Conservation (phyloP, 2,888 invertebrate species). For the Agapostemon virescens region DNA sequence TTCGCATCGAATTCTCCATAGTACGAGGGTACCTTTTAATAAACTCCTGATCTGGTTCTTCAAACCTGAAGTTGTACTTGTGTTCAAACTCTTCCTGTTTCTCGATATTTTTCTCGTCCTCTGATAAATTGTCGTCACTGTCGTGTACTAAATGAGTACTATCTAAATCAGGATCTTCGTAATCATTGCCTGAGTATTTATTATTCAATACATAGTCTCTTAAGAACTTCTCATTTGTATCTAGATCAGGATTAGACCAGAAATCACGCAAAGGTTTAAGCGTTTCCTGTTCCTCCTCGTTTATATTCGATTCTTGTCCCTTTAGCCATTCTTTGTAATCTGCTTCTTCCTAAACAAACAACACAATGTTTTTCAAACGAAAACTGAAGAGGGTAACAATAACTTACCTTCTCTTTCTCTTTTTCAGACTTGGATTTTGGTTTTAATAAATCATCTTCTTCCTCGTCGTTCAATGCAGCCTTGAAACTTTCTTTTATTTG, state of each 20-base stretch:
- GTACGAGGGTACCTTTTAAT: conserved; percentile 90
- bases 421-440: conserved; percentile 80
- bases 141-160: conserved; percentile 76
- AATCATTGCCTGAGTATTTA: conserved; percentile 81
- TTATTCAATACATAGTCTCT: conserved; percentile 96
- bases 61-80: conserved; percentile 97
- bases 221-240: conserved; percentile 92
- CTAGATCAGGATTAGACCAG: conserved; percentile 92
- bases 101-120: conserved; percentile 90
- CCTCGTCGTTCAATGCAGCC: conserved; percentile 81
- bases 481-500: conserved; percentile 85
- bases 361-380: conserved; percentile 3
- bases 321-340: conserved; percentile 91
- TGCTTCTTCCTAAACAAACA: conserved; percentile 78
- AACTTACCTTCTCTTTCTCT: conserved; percentile 71
- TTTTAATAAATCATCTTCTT: conserved; percentile 80
- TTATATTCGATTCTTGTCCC: conserved; percentile 85
- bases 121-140: conserved; percentile 84
- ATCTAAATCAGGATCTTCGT: conserved; percentile 52
- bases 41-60: conserved; percentile 97
- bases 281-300: conserved; percentile 83
- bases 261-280: conserved; percentile 89
- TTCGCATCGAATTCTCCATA: conserved; percentile 90
- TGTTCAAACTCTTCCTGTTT: conserved; percentile 95
- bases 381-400: not conserved